These are phyloP conservation scores for Takifugu rubripes DNA, from an alignment of 2,797 vertebrate genomes.

Conservation along the genomic window DNA sequence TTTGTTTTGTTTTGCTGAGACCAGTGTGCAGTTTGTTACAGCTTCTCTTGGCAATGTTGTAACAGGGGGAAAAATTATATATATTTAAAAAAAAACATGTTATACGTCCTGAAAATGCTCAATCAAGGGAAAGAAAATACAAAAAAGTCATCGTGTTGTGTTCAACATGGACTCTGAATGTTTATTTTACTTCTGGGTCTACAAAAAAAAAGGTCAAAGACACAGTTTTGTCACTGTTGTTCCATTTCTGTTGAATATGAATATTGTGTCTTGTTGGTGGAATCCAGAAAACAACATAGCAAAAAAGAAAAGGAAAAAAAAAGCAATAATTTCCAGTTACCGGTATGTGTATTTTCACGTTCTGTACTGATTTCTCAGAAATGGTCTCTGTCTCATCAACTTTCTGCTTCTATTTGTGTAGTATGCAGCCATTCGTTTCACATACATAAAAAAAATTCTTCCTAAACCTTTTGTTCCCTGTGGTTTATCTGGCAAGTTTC, in stretches of 20 bases:
- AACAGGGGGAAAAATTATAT: slow-evolving; percentile 37
- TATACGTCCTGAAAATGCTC: slow-evolving; percentile 61
- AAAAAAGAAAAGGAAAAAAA: slow-evolving; percentile 84
- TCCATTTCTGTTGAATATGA: slow-evolving; percentile 75
- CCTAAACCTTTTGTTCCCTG: slow-evolving; percentile 64
- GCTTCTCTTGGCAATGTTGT: slow-evolving; percentile 70
- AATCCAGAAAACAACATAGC: slow-evolving; percentile 78
- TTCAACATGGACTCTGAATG: slow-evolving; percentile 68
- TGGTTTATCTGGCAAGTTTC: slow-evolving; percentile 49
- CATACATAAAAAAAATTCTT: slow-evolving; percentile 75
- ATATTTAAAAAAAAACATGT: slow-evolving; percentile 38
- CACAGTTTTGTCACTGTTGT: slow-evolving; percentile 72
- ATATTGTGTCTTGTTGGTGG: slow-evolving; percentile 80
- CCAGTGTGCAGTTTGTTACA: slow-evolving; percentile 66
- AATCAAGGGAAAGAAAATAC: slow-evolving; percentile 63
- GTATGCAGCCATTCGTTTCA: slow-evolving; percentile 80
- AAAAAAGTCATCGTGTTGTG: slow-evolving; percentile 67
- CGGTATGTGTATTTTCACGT: slow-evolving; percentile 74
- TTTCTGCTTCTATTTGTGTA: slow-evolving; percentile 80
- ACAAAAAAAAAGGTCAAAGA: slow-evolving; percentile 65
- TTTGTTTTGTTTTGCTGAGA: slow-evolving; percentile 49
- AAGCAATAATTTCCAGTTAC: slow-evolving; percentile 83
- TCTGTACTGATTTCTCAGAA: slow-evolving; percentile 74
- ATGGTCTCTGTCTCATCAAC: slow-evolving; percentile 73
- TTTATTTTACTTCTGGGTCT: slow-evolving; percentile 63